These are phyloP conservation scores for Sphyrna mokarran DNA, from an alignment of 2,113 vertebrate genomes.

Conservation along the genomic window DNA sequence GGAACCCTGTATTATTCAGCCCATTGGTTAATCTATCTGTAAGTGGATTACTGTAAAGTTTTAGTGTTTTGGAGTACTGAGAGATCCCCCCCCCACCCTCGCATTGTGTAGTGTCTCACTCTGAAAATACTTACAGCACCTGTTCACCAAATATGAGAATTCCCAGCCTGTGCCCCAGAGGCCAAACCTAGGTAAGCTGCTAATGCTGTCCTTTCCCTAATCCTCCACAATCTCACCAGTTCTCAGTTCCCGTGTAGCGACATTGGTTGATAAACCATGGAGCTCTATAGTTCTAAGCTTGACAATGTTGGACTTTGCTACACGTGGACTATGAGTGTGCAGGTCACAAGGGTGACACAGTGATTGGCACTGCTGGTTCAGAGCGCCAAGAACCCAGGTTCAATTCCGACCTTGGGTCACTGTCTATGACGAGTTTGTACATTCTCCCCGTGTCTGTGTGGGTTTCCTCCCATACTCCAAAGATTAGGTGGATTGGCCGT, in stretches of 20 bases:
- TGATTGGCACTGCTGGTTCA: too few species aligned
- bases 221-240: too few species aligned
- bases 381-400: too few species aligned
- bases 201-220: not conserved
- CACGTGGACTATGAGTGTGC: not conserved
- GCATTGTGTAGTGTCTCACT: not conserved
- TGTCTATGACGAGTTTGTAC: too few species aligned
- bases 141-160: not conserved
- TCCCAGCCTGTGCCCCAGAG: not conserved
- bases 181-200: not conserved
- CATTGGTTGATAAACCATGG: not conserved
- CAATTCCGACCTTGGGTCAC: too few species aligned
- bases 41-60: not conserved
- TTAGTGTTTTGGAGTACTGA: not conserved
- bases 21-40: not conserved
- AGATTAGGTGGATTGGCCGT: too few species aligned
- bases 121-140: not conserved
- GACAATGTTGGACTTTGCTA: not conserved
- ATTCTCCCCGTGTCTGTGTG: too few species aligned
- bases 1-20: not conserved
- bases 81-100: not conserved
- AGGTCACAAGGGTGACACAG: not conserved
- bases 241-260: not conserved
- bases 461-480: too few species aligned
- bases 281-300: not conserved